Conservation (phyloP, 2,888 invertebrate species). For the Baronia brevicornis region DNA sequence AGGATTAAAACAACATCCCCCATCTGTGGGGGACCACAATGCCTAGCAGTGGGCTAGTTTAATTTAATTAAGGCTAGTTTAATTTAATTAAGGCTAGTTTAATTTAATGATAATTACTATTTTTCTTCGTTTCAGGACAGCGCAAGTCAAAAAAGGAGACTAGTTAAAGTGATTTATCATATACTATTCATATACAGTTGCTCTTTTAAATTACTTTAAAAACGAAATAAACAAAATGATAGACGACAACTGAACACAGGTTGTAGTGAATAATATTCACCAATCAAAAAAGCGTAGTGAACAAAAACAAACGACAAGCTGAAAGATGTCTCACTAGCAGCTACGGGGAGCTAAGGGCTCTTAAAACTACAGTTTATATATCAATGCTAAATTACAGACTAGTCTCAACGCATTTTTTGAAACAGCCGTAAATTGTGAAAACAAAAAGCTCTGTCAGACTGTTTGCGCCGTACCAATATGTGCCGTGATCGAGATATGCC, state of each 20-base stretch:
- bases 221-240: constrained; percentile 36
- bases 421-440: constrained; percentile 86
- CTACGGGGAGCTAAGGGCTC: constrained; percentile 46
- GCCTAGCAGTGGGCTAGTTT: too few species aligned
- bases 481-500: constrained; percentile 87
- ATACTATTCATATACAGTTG: too few species aligned
- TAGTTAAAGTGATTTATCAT: too few species aligned
- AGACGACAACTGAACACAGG: constrained; percentile 29
- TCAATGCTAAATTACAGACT: constrained; percentile 94
- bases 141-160: too few species aligned
- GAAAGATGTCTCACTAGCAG: constrained; percentile 22
- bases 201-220: too few species aligned
- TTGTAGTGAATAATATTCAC: constrained; percentile 1
- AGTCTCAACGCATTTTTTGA: constrained; percentile 93
- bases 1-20: too few species aligned
- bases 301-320: constrained; percentile 5
- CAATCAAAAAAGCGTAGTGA: constrained; percentile 16
- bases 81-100: too few species aligned
- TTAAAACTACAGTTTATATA: constrained; percentile 44
- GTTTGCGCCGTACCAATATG: constrained; percentile 71
- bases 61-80: too few species aligned
- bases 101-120: too few species aligned
- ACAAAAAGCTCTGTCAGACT: constrained; percentile 30
- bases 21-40: too few species aligned
- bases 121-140: too few species aligned